A percentile compares a stretch with the other conserved stretches of the same genome.
Evolutionary conservation across 2,888 invertebrate species (phyloP).

Genomic region (Amphipyra tragopoginis): DNA sequence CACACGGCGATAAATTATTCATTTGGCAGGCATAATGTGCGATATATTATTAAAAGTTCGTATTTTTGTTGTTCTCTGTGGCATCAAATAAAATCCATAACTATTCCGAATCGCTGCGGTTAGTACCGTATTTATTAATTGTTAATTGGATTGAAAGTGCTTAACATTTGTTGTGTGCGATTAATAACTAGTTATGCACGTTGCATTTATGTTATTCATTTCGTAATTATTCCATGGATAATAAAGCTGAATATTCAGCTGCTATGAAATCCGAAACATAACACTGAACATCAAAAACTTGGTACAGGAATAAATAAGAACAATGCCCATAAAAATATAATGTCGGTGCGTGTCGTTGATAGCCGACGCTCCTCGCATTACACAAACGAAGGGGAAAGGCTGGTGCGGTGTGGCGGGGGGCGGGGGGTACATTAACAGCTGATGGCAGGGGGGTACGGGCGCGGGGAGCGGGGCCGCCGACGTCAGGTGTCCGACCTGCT

Average conservation of each 20-base stretch:
- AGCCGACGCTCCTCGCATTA: slow-evolving; percentile 85
- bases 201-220: slow-evolving; percentile 6
- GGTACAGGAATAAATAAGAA: slow-evolving; percentile 53
- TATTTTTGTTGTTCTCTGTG: slow-evolving; percentile 83
- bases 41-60: slow-evolving; percentile 89
- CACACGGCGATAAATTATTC: slow-evolving; percentile 88
- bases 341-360: slow-evolving; percentile 62
- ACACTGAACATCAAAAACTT: slow-evolving; percentile 36
- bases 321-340: slow-evolving; percentile 58
- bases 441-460: slow-evolving; percentile 78
- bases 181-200: slow-evolving; percentile 3
- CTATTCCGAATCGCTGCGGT: slow-evolving; percentile 59
- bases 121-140: slow-evolving; percentile 59
- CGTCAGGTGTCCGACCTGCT: slow-evolving; percentile 86
- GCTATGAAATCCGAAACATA: slow-evolving; percentile 25
- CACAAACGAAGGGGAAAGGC: slow-evolving; percentile 90
- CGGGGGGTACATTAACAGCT: slow-evolving; percentile 86
- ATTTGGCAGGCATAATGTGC: slow-evolving; percentile 89
- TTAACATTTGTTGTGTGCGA: slow-evolving; percentile 14
- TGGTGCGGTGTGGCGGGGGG: slow-evolving; percentile 66
- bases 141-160: slow-evolving; percentile 26
- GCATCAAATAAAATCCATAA: slow-evolving; percentile 76
- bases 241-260: slow-evolving; percentile 10
- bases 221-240: slow-evolving; percentile 3
- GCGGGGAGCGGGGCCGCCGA: slow-evolving; percentile 67